A percentile compares a stretch with the other conserved stretches of the same genome.
phyloP scores from a whole-genome alignment of 2,888 invertebrate species.

The Theodoxus fluviatilis region DNA sequence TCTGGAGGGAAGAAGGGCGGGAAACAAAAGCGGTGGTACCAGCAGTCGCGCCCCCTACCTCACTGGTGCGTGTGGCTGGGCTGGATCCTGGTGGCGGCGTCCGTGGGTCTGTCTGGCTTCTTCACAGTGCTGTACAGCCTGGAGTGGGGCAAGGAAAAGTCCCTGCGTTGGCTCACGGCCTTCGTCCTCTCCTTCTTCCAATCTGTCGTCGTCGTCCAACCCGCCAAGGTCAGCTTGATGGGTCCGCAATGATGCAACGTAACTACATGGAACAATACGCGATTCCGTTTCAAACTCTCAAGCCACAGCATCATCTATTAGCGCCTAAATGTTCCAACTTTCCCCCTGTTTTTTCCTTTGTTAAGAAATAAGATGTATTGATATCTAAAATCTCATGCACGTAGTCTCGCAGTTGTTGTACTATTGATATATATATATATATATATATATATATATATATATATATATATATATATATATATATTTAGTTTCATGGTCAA shows the following conservation, averaged over 20 bases:
- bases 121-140: slow-evolving; percentile 42
- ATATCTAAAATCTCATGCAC: background rate
- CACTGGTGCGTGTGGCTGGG: slow-evolving; percentile 40
- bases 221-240: slow-evolving; percentile 41
- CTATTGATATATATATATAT: slow-evolving; percentile 1
- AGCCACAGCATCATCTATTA: no score
- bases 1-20: no score
- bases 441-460: slow-evolving; percentile 4
- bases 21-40: no score
- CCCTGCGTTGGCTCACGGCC: slow-evolving; percentile 41
- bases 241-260: no score
- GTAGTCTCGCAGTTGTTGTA: background rate
- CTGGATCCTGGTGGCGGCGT: slow-evolving; percentile 37
- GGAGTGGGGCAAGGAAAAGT: slow-evolving; percentile 43
- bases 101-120: slow-evolving; percentile 36
- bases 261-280: no score
- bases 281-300: no score
- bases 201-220: slow-evolving; percentile 48
- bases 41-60: no score
- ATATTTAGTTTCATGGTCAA: background rate
- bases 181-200: slow-evolving; percentile 45
- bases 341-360: no score
- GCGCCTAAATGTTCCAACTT: background rate
- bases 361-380: no score
- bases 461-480: slow-evolving; percentile 12